phyloP scores from a whole-genome alignment of 64 coral and sea anemone genomes.

The Pocillopora verrucosa region DNA sequence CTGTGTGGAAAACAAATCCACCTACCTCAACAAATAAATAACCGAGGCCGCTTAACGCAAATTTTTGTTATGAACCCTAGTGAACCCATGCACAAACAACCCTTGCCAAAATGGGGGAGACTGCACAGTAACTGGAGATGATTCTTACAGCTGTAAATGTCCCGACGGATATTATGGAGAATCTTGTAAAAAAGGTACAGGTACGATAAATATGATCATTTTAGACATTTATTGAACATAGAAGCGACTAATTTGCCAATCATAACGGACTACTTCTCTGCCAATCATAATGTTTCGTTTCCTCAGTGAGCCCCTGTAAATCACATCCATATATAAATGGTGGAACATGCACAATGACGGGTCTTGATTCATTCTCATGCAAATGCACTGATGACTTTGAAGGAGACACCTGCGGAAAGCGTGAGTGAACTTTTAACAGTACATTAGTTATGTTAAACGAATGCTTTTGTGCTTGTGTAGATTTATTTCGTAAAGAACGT shows the following conservation, averaged over 20 bases:
- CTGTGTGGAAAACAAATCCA: too few relatives aligned
- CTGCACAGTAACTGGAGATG: not conserved
- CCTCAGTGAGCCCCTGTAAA: not conserved
- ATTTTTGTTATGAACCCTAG: not conserved
- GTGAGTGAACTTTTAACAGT: not conserved
- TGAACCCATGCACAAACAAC: not conserved
- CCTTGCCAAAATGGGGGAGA: not conserved
- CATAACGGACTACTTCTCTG: too few relatives aligned
- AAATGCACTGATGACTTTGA: not conserved
- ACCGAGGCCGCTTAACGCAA: too few relatives aligned
- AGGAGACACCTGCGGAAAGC: not conserved
- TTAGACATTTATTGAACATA: too few relatives aligned
- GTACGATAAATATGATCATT: too few relatives aligned
- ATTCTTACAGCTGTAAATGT: not conserved
- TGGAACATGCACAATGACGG: not conserved
- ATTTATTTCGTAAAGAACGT: not conserved
- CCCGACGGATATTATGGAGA: not conserved
- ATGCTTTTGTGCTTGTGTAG: not conserved
- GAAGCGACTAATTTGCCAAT: too few relatives aligned
- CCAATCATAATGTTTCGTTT: not conserved
- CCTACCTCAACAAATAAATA: too few relatives aligned
- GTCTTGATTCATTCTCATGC: not conserved
- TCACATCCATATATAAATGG: not conserved
- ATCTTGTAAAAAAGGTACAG: not conserved
- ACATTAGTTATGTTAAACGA: not conserved